These are phyloP conservation scores for Orientallactaga sibirica DNA, from an alignment of 2,797 vertebrate genomes.

Conservation along the genomic window DNA sequence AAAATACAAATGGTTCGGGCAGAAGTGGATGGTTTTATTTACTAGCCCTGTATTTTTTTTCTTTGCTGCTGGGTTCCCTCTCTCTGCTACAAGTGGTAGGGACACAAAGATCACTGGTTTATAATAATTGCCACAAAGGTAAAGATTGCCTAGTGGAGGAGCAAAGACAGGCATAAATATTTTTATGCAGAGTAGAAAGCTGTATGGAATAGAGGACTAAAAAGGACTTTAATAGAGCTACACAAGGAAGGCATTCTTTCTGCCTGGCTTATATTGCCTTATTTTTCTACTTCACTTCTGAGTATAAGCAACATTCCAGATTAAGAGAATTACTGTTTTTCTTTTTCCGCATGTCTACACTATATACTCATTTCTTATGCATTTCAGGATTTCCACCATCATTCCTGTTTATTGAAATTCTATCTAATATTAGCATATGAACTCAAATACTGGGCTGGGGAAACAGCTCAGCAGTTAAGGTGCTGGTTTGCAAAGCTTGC, in stretches of 20 bases:
- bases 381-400: constrained; percentile 30
- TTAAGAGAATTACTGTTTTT: not conserved
- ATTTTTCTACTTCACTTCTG: constrained; percentile 10
- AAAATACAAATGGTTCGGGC: constrained; percentile 14
- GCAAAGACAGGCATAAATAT: constrained; percentile 49
- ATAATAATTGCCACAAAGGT: constrained; percentile 44
- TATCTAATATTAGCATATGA: constrained; percentile 28
- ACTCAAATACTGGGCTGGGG: too few species aligned
- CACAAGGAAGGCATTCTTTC: constrained; percentile 12
- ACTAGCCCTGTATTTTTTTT: constrained; percentile 41
- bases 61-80: not conserved
- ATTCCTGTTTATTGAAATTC: constrained; percentile 39
- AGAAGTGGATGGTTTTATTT: constrained; percentile 46
- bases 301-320: not conserved
- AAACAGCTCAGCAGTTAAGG: too few species aligned
- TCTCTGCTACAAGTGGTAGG: constrained; percentile 25
- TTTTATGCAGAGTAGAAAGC: not conserved
- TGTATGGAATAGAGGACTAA: constrained; percentile 29
- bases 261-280: not conserved
- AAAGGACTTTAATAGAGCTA: not conserved
- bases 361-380: constrained; percentile 30
- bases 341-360: not conserved
- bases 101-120: not conserved
- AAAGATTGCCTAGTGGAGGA: not conserved
- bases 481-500: too few species aligned